Evolutionary conservation across 2,888 invertebrate genomes (phyloP).

Genomic region (Callimorpha dominula): DNA sequence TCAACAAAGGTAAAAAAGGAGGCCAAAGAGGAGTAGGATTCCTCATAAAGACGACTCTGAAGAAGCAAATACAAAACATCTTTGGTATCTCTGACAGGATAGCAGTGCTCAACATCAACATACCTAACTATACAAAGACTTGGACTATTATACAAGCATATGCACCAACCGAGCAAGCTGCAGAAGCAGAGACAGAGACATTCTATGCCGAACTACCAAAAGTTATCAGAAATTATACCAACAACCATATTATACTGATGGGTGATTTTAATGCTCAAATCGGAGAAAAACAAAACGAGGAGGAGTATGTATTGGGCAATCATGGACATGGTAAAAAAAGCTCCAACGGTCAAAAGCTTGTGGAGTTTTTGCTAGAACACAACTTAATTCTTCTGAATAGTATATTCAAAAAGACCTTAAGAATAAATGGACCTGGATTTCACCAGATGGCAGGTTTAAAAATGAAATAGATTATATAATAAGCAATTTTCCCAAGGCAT

Average conservation of each 20-base stretch:
- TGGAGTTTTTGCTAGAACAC: background rate
- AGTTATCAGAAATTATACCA: background rate
- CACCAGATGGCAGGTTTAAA: background rate
- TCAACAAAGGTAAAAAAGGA: background rate
- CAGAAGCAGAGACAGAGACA: background rate
- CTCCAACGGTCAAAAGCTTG: background rate
- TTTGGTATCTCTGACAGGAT: background rate
- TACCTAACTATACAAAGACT: background rate
- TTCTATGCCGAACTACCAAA: background rate
- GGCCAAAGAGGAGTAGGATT: conserved; percentile 8
- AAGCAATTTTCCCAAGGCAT: background rate
- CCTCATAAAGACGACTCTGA: background rate
- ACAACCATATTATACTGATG: background rate
- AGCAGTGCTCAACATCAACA: background rate
- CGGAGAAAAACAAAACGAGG: background rate
- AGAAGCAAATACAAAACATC: background rate
- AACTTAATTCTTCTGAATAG: background rate
- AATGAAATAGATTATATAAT: conserved; percentile 1
- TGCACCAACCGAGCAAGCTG: background rate
- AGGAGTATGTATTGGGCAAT: background rate
- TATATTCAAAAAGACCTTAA: conserved; percentile 2
- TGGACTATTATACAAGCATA: background rate
- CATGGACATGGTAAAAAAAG: background rate
- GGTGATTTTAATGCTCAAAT: background rate
- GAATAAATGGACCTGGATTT: background rate